These are phyloP conservation scores for Saturnia japonica DNA, from an alignment of 2,888 invertebrate genomes.

Conservation along the genomic window DNA sequence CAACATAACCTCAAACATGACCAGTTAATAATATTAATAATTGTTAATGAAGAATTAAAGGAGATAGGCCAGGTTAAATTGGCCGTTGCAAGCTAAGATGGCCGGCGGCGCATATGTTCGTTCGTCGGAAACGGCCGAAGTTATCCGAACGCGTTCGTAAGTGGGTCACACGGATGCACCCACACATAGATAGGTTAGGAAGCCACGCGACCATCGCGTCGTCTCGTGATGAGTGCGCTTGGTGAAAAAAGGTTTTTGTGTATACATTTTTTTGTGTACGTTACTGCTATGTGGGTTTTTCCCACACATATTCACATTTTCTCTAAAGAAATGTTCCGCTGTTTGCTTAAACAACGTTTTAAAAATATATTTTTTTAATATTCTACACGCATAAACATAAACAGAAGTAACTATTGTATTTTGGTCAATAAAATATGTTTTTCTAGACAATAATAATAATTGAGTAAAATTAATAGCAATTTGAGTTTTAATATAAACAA, in stretches of 20 bases:
- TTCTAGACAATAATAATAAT: neutral
- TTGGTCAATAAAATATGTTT: neutral
- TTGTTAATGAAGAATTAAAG: conserved; percentile 9
- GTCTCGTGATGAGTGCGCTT: conserved; percentile 53
- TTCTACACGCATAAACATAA: neutral
- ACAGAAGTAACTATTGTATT: neutral
- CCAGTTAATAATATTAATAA: conserved; percentile 12
- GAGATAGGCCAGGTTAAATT: conserved; percentile 53
- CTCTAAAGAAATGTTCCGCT: conserved; percentile 29
- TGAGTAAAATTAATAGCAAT: neutral
- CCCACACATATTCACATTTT: conserved; percentile 28
- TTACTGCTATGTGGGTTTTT: conserved; percentile 50
- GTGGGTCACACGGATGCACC: conserved; percentile 77
- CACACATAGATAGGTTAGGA: conserved; percentile 53
- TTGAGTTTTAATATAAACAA: neutral
- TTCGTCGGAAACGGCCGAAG: conserved; percentile 67
- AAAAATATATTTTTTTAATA: neutral
- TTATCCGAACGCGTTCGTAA: conserved; percentile 70
- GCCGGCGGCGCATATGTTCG: conserved; percentile 64
- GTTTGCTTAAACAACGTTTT: neutral
- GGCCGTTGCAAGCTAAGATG: conserved; percentile 60
- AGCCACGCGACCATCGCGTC: conserved; percentile 48
- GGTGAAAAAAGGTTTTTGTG: conserved; percentile 57
- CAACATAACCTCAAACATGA: conserved; percentile 10
- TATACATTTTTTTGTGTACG: conserved; percentile 30